phyloP scores from a whole-genome alignment of 2,797 vertebrate genomes.

The Discoglossus pictus region DNA sequence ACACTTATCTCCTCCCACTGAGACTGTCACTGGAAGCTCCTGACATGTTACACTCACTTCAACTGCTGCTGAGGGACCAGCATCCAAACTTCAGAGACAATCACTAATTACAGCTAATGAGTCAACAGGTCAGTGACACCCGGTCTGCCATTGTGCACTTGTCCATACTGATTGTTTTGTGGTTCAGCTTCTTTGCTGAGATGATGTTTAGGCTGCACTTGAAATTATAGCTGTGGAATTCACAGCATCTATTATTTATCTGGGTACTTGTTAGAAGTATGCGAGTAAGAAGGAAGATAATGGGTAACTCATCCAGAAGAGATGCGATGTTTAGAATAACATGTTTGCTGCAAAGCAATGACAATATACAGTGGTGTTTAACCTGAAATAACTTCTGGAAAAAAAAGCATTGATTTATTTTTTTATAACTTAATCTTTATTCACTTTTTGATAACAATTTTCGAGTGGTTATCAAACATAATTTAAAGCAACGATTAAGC shows the following conservation, averaged over 20 bases:
- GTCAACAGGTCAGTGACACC: constrained; percentile 15
- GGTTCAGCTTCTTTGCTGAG: too few species aligned
- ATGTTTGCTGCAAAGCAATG: not conserved
- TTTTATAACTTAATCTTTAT: too few species aligned
- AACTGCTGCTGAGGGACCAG: constrained; percentile 26
- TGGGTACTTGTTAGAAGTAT: constrained; percentile 18
- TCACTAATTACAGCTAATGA: not conserved
- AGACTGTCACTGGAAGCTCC: constrained; percentile 43
- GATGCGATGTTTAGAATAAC: not conserved
- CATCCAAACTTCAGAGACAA: not conserved
- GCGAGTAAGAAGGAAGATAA: constrained; percentile 7
- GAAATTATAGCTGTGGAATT: not conserved
- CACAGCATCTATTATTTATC: constrained; percentile 5
- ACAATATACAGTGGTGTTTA: not conserved
- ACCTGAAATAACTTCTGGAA: constrained; percentile 7
- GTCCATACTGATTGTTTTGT: too few species aligned
- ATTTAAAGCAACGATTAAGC: too few species aligned
- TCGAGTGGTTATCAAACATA: too few species aligned
- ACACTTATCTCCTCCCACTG: constrained; percentile 64
- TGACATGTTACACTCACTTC: constrained; percentile 40
- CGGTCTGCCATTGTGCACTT: not conserved
- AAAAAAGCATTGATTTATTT: too few species aligned
- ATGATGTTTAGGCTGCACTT: not conserved
- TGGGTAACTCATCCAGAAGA: constrained; percentile 17
- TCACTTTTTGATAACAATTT: too few species aligned